A percentile compares a stretch with the other conserved stretches of the same genome.
phyloP scores from a whole-genome alignment of 2,113 vertebrate genomes.

The Myocastor coypus region DNA sequence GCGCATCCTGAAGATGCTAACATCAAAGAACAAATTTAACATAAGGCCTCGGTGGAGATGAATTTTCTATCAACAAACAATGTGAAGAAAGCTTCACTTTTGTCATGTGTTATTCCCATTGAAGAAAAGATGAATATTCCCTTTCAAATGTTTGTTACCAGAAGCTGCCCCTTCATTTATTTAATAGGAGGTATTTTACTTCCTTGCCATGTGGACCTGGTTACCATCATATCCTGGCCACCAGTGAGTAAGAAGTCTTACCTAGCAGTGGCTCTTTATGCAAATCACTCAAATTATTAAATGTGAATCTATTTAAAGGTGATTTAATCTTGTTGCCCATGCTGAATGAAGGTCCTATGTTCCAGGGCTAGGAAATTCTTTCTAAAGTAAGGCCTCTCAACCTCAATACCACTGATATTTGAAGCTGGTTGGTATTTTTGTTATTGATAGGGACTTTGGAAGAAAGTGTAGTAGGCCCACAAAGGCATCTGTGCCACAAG shows the following conservation, averaged over 20 bases:
- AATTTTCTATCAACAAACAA: slow-evolving; percentile 89
- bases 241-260: slow-evolving; percentile 49
- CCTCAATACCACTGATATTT: neutral
- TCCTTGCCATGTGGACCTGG: slow-evolving; percentile 40
- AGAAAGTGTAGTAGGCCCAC: neutral
- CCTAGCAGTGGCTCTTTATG: slow-evolving; percentile 63
- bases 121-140: slow-evolving; percentile 91
- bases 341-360: neutral
- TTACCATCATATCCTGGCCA: slow-evolving; percentile 58
- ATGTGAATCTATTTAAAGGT: slow-evolving; percentile 27
- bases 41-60: slow-evolving; percentile 85
- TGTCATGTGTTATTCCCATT: slow-evolving; percentile 88
- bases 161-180: slow-evolving; percentile 85
- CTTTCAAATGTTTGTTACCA: slow-evolving; percentile 86
- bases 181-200: slow-evolving; percentile 78
- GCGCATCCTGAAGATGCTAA: slow-evolving; percentile 86
- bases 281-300: slow-evolving; percentile 76
- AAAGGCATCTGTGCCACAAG: neutral
- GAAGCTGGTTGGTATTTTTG: neutral
- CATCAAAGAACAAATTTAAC: slow-evolving; percentile 90
- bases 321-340: slow-evolving; percentile 34
- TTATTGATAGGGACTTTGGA: neutral
- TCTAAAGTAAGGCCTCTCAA: neutral
- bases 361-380: neutral
- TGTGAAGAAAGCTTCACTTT: slow-evolving; percentile 86